Conservation (phyloP, 2,888 invertebrate genomes). For the Pachydiplax longipennis region DNA sequence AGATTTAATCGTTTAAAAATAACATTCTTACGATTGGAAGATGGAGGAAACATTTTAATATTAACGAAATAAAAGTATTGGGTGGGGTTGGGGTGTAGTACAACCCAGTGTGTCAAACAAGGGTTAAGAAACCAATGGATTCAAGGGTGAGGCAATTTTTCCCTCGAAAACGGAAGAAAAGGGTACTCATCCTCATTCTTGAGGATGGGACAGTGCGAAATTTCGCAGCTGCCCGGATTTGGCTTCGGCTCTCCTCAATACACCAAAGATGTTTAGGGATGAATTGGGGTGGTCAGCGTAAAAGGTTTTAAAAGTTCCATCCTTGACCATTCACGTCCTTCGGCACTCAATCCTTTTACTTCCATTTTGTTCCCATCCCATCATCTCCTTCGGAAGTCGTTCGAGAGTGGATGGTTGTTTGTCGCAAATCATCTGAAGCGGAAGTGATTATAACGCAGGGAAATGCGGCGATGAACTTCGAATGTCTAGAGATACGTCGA, state of each 20-base stretch:
- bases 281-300: not conserved
- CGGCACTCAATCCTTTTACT: not conserved
- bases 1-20: no score
- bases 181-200: not conserved
- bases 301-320: not conserved
- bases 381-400: not conserved
- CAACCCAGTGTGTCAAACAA: no score
- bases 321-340: not conserved
- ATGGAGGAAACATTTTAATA: no score
- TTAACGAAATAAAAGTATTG: no score
- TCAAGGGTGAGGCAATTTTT: not conserved
- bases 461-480: no score
- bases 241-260: not conserved
- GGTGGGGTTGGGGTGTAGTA: no score
- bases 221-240: slow-evolving; percentile 15
- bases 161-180: not conserved
- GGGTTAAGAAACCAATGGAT: not conserved
- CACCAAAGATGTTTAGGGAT: not conserved
- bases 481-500: no score
- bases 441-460: not conserved
- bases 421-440: not conserved
- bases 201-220: not conserved
- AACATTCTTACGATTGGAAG: no score
- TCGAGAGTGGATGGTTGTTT: not conserved
- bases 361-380: not conserved